These are phyloP conservation scores for Equus przewalskii DNA, from an alignment of 2,113 vertebrate species.

Conservation along the genomic window DNA sequence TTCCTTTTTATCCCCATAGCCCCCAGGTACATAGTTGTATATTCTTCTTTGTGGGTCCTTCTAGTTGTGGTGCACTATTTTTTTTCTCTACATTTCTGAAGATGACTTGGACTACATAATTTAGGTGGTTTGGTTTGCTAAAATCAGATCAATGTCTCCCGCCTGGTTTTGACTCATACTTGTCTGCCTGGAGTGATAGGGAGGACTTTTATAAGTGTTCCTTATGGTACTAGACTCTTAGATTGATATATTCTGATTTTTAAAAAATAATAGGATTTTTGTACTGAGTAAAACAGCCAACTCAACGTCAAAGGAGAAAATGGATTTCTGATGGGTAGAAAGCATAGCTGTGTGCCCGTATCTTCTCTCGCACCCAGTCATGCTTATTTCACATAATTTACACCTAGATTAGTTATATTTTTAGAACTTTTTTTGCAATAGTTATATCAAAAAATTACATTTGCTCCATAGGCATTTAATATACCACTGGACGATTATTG, in stretches of 20 bases:
- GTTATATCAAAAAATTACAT: conserved; percentile 55
- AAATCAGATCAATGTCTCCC: background rate
- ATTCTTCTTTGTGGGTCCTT: too few relatives aligned
- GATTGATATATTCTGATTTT: conserved; percentile 53
- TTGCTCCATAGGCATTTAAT: conserved; percentile 73
- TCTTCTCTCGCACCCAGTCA: conserved; percentile 39
- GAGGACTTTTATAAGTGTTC: conserved; percentile 25
- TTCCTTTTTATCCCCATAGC: too few relatives aligned
- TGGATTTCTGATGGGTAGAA: conserved; percentile 41
- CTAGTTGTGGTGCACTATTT: background rate
- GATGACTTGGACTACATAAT: background rate
- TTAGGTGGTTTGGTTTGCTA: background rate
- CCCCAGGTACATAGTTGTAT: too few relatives aligned
- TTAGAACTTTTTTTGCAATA: conserved; percentile 68
- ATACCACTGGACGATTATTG: conserved; percentile 62
- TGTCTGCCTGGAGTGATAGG: background rate
- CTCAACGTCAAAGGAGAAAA: conserved; percentile 51
- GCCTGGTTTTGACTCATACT: background rate
- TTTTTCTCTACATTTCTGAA: background rate
- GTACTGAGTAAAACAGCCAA: conserved; percentile 2
- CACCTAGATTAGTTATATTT: conserved; percentile 73
- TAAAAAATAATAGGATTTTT: conserved; percentile 54
- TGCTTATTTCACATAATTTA: conserved; percentile 73
- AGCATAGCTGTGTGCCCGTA: background rate
- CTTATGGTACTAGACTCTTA: background rate